Evolutionary conservation across 2,113 vertebrate species (phyloP), one percentile per base, ranked within the genome.

Genomic region (Accipiter virgatus): DNA sequence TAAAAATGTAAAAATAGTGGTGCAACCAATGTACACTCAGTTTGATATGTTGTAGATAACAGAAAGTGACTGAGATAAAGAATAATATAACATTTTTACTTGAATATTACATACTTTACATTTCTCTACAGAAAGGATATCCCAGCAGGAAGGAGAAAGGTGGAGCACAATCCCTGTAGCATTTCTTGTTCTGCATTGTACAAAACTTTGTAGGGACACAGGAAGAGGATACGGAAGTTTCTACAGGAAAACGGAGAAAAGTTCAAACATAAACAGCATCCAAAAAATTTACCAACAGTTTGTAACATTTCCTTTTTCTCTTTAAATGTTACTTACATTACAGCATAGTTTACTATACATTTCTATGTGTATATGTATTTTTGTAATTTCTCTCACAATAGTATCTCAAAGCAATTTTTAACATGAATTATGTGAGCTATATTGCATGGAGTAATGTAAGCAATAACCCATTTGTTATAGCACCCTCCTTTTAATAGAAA

Each of bases 81-180:
- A 95, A 93, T 92, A 97, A 97, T 94, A 92, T 56, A 97, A 96
- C 88, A 95, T 97, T 98, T 98, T 98, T 71, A 96, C 94, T 98
- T 96, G 95, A 97, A 97, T 97, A 96, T 96, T 97, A 88, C 91
- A 98, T 90, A 97, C 96, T 98, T 98, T 96, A 98, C 88, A 96
- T 97, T 96, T 98, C 98, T 98, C 93, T 97, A 98, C 96, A 97
- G 97, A 98, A 97, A 99, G 99, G 98, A 99, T 99, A 98, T 99
- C 98, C 98, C 98, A 98, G 97, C 98, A 98, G 98, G 98, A 99
- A 99, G 98, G 97, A 98, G 98, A 97, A 98, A 99, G 98, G 98
- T 98, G 98, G 98, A 98, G 98, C 97, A 98, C 98, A 97, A 96
- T 97, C 98, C 97, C 58, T 95, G 97, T 89, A 89, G 93, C 96